A percentile compares a stretch with the other conserved stretches of the same genome.
Evolutionary conservation across 2,113 vertebrate species (phyloP).

Genomic region (Eretmochelys imbricata): DNA sequence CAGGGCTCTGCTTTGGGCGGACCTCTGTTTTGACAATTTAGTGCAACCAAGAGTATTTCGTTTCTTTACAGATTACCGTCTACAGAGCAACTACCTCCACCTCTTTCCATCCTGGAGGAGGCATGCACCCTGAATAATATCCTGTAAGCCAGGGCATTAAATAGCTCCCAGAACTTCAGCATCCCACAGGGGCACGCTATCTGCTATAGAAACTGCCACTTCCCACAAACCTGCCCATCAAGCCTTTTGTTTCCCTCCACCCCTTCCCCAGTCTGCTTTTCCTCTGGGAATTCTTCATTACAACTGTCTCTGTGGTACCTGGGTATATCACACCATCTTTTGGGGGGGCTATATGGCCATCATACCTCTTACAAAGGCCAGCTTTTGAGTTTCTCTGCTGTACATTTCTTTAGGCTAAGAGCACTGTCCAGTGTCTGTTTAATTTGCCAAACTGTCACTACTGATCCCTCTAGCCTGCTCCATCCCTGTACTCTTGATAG

Average conservation of each 20-base stretch:
- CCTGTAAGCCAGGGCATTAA: background rate
- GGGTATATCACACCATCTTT: background rate
- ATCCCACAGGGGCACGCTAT: background rate
- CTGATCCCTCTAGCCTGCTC: conserved; percentile 56
- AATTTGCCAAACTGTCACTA: conserved; percentile 66
- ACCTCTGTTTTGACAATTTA: background rate
- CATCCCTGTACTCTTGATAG: conserved; percentile 58
- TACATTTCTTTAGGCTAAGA: conserved; percentile 43
- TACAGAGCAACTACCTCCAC: background rate
- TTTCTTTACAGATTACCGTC: background rate
- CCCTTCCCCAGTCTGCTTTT: background rate
- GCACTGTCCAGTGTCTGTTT: conserved; percentile 46
- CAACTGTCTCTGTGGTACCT: rapidly evolving
- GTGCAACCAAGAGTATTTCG: background rate
- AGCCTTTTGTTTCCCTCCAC: background rate
- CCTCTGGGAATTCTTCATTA: background rate
- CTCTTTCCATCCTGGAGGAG: background rate
- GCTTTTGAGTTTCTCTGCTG: conserved; percentile 35
- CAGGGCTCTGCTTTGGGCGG: background rate
- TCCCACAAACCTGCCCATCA: conserved; percentile 34
- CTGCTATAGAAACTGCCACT: background rate
- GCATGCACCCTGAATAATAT: background rate
- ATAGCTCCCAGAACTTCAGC: background rate
- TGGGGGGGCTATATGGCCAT: background rate
- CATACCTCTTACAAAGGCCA: background rate